Evolutionary conservation across 1,140 invertebrate species (phyloP), one percentile per base, ranked within the genome.

Genomic region (Zaprionus lachaisei): DNA sequence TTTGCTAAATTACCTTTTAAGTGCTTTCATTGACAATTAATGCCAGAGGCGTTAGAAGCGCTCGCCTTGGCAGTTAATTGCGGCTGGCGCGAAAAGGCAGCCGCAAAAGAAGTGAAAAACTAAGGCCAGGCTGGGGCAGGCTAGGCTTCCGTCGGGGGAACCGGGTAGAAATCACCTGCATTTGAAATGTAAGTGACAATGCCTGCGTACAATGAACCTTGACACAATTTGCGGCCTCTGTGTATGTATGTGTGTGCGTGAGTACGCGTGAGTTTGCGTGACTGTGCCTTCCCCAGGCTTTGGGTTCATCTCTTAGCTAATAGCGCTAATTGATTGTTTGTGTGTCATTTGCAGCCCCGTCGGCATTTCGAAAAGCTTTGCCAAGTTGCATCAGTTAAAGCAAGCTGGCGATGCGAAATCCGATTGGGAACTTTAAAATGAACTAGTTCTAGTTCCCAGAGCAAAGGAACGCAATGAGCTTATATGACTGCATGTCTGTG

Each of bases 21-120:
- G 85, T 90, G 85, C 74, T 75, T 81, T 90, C 76, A 84, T 90
- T 77, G 79, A 68, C 84, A 87, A 87, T 89, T 89, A 87, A 83
- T 89, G 81, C 74, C 78, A 74, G 72, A 72, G 54, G 69, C 72
- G 26, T 67, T 26, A 17, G 49, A 37, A 41, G 44, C 44, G 15
- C 22, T 81, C 63, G 67, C 81, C 76, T 90, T 90, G 80, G 73
- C 86, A 75, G 79, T 73, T 84, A 84, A 90, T 89, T 90, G 81
- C 78, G 80, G 69, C 62, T 72, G 72, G 78, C 79, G 69, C 89
- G 62, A 78, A 87, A 87, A 78, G 67, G 56, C 51, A 54, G 37
- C 69, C 58, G 47, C 73, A 63, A 80, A 14, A 64, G 34, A 64
- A 61, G 20, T 38, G 56, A 54, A 66, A 66, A 66, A 34, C 58